Percentiles rank a stretch among this genome's conserved stretches.
Evolutionary conservation across 2,113 vertebrate genomes (phyloP).

Genomic region (Cranoglanis bouderius): DNA sequence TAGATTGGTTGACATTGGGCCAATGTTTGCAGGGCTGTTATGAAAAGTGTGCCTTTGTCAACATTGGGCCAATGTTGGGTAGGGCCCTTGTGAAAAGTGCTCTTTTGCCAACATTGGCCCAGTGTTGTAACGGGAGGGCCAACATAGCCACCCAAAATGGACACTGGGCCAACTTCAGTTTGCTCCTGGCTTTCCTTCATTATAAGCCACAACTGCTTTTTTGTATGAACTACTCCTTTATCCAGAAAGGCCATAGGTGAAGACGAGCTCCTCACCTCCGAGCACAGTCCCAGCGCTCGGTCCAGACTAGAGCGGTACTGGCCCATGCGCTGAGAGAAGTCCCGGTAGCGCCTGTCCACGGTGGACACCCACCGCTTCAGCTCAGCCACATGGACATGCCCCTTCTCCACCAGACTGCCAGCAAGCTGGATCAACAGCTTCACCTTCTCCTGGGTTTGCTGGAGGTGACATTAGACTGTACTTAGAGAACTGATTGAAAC

Average conservation of each 20-base stretch:
- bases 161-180: background rate
- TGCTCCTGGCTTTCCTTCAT: background rate
- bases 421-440: constrained; percentile 96
- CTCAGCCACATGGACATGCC: constrained; percentile 90
- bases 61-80: background rate
- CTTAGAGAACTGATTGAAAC: background rate
- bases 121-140: background rate
- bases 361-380: constrained; percentile 94
- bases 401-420: constrained; percentile 95
- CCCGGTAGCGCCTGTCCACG: constrained; percentile 92
- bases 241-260: background rate
- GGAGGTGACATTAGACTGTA: background rate
- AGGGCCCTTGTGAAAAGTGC: background rate
- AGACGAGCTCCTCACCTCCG: constrained; percentile 76
- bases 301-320: constrained; percentile 93
- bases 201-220: background rate
- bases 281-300: constrained; percentile 87
- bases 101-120: background rate
- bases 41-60: background rate
- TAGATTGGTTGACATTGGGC: background rate
- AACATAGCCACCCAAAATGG: background rate
- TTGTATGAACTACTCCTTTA: background rate
- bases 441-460: constrained; percentile 98
- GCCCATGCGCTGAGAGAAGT: constrained; percentile 92
- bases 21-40: background rate